Conservation (phyloP, 2,888 invertebrate species). For the Caenorhabditis angaria region DNA sequence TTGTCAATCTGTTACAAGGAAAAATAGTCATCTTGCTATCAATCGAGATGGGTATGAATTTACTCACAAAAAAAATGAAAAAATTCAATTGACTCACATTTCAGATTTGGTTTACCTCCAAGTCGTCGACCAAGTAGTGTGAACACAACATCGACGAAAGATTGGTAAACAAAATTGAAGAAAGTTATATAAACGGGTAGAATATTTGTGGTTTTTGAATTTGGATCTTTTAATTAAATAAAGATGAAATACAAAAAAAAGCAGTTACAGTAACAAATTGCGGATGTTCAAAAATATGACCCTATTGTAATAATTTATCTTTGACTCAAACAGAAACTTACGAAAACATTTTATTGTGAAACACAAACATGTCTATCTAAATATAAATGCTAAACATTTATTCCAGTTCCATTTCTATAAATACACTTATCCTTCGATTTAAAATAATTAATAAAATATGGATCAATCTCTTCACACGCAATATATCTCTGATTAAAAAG, state of each 20-base stretch:
- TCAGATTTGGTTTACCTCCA: conserved; percentile 32
- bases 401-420: not conserved
- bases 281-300: too few relatives aligned
- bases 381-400: too few relatives aligned
- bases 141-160: conserved; percentile 50
- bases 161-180: conserved; percentile 44
- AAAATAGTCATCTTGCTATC: conserved; percentile 56
- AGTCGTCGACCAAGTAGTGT: conserved; percentile 52
- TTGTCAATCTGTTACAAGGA: conserved; percentile 56
- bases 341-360: too few relatives aligned
- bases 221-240: too few relatives aligned
- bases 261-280: too few relatives aligned
- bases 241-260: too few relatives aligned
- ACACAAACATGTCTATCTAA: too few relatives aligned
- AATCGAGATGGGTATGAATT: conserved; percentile 44
- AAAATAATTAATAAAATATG: not conserved
- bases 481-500: not conserved
- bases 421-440: not conserved
- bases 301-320: too few relatives aligned
- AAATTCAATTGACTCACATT: not conserved
- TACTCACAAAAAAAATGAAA: not conserved
- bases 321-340: too few relatives aligned
- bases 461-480: not conserved
- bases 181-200: too few relatives aligned
- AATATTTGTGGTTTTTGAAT: too few relatives aligned